Conservation (phyloP, 1,140 invertebrate species). For the Heliconius himera region DNA sequence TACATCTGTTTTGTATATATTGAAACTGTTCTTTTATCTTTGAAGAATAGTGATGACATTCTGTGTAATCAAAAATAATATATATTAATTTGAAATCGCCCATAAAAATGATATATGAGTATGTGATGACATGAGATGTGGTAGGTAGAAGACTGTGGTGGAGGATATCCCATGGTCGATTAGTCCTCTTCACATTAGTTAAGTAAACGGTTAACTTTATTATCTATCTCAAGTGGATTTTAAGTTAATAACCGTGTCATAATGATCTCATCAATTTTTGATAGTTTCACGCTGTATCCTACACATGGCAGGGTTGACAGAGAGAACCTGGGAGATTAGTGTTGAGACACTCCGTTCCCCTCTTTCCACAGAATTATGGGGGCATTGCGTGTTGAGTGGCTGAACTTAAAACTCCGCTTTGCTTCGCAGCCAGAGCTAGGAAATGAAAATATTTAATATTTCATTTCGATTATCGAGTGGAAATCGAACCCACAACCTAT, state of each 20-base stretch:
- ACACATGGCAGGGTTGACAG: too few species aligned
- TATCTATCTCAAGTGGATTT: constrained; percentile 32
- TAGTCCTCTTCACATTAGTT: constrained; percentile 18
- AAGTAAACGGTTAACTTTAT: constrained; percentile 24
- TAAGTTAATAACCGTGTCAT: constrained; percentile 37
- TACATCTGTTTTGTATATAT: neutral
- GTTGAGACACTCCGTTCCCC: too few species aligned
- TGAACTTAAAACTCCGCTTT: too few species aligned
- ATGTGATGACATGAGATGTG: neutral
- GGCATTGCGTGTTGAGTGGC: too few species aligned
- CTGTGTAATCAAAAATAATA: neutral
- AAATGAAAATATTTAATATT: too few species aligned
- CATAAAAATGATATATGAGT: neutral
- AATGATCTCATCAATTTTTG: constrained; percentile 35
- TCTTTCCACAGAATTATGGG: too few species aligned
- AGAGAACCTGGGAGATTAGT: too few species aligned
- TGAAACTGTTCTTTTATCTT: neutral
- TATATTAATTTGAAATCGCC: neutral
- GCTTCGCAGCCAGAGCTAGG: too few species aligned
- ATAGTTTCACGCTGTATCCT: neutral
- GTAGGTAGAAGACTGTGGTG: neutral
- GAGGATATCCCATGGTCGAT: neutral
- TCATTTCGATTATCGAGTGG: too few species aligned
- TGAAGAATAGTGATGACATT: neutral
- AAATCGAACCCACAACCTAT: too few species aligned